Base-by-base conservation (phyloP, 2,113 vertebrate species). In the Callipepla squamata region DNA sequence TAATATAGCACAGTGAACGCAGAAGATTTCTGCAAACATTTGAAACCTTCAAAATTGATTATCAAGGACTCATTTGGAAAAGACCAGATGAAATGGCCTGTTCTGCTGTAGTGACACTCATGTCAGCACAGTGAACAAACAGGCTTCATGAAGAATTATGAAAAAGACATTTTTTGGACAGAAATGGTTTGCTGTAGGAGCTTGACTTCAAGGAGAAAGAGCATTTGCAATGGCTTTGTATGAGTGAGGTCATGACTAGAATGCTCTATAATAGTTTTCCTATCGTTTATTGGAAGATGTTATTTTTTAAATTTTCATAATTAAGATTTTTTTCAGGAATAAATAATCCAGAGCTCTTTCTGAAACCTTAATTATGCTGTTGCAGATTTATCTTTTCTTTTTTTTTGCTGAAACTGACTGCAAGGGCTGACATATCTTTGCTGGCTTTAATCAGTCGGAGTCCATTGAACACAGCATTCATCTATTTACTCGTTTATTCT, bases 1-100 rank as follows among this genome's bases (percentile, higher is more conserved):
- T 0, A 0, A 12, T 50, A 23, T 0, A 58, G 11, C 58, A 32
- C 9, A 40, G 40, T n/a, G 38, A 61, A 42, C n/a, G 34, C 4
- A 72, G 42, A 87, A 7, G 53, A 66, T 63, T 94, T 87, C 67
- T 89, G 51, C 47, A 57, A 92, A 6, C 32, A 78, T 69, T 84
- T 65, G 59, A 69, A 85, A 59, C 12, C 55, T 87, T 45, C 47
- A 74, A 32, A 82, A 68, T 2, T 65, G 32, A 40, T 80, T 73
- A 65, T 63, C 25, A 63, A 94, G 76, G 51, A 80, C 19, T 22
- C 16, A 1, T 70, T 74, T 89, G 67, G 75, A 85, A 67, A 62
- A 83, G 28, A 81, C 4, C 50, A 51, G 20, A 36, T 38, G 47
- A 80, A 87, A 70, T 40, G 20, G 3, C 5, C 44, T 32, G 10